Evolutionary conservation across 2,888 invertebrate genomes (phyloP), one percentile per base, ranked within the genome.

Genomic region (Hipparchia semele): DNA sequence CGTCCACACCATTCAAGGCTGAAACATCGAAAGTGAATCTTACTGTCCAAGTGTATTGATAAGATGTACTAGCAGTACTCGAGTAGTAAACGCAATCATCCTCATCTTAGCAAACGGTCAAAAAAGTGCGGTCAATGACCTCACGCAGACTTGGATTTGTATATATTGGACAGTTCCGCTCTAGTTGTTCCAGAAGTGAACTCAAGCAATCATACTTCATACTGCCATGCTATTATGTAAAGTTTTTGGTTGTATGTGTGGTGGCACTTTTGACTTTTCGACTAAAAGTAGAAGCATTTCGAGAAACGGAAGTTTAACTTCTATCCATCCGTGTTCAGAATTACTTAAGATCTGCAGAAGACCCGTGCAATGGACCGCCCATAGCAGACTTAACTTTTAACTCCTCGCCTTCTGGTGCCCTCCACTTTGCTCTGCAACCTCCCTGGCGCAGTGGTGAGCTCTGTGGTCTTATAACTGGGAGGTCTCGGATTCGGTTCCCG

Each of bases 131-230:
- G 62, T 62, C 62, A 62, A 13, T 8, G 46, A 62, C 46, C 62
- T 62, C 49, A 62, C 62, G 62, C 46, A 62, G 46, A 62, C 46
- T 62, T 13, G n/a, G 13, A n/a, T n/a, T 46, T 13, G 12, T n/a
- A 13, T 46, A 62, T 13, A 13, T 62, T 46, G 3, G 46, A 13
- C 10, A 46, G 45, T 62, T 46, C 45, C 13, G 62, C 46, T 62
- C 62, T 46, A 62, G 4, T 62, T 46, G 46, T 9, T 9, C 6
- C 46, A 8, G 46, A 46, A 62, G 46, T 49, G 13, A 49, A 13
- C 13, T 46, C 46, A 46, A 62, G 62, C 62, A 62, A 46, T 60
- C 59, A 39, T 39, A 23, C 59, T 60, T 12, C 39, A 12, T 12
- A 12, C 39, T 60, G 10, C 9, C 9, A 39, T 10, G 7, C 0